phyloP scores from a whole-genome alignment of 2,888 invertebrate species.

The Neria commutata region DNA sequence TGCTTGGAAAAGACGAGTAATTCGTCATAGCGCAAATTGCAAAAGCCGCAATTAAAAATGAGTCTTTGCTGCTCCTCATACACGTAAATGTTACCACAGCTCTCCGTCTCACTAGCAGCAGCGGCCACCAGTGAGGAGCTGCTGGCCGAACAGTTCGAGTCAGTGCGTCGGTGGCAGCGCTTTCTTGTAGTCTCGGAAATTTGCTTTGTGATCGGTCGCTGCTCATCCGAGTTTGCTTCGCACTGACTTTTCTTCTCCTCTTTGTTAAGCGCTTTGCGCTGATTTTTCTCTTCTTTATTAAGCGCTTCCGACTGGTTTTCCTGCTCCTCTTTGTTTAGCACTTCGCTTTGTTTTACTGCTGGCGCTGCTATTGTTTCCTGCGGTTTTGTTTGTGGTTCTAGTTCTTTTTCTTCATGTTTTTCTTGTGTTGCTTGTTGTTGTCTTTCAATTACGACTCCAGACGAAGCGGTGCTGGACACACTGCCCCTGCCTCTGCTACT shows the following conservation, averaged over 20 bases:
- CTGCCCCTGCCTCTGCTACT: background rate
- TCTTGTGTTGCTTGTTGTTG: background rate
- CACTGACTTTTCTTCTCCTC: conserved; percentile 8
- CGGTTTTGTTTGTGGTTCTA: conserved; percentile 6
- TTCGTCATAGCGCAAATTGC: conserved; percentile 45
- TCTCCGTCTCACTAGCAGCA: conserved; percentile 33
- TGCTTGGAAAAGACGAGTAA: conserved; percentile 40
- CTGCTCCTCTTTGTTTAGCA: background rate
- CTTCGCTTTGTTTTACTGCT: conserved; percentile 3
- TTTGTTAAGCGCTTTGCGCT: background rate
- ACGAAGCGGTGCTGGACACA: background rate
- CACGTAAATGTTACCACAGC: conserved; percentile 45
- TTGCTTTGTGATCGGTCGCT: conserved; percentile 24
- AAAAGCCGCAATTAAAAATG: conserved; percentile 46
- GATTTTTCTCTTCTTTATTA: conserved; percentile 9
- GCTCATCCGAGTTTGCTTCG: conserved; percentile 17
- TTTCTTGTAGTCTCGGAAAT: too few species aligned
- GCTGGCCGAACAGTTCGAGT: conserved; percentile 37
- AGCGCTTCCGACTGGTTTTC: background rate
- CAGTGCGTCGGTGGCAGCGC: conserved; percentile 24
- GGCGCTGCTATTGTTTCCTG: conserved; percentile 15
- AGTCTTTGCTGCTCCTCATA: conserved; percentile 43
- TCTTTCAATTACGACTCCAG: background rate
- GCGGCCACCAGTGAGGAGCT: conserved; percentile 26
- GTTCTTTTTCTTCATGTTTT: background rate